phyloP scores from a whole-genome alignment of 2,888 invertebrate genomes.

The Fragum fragum region DNA sequence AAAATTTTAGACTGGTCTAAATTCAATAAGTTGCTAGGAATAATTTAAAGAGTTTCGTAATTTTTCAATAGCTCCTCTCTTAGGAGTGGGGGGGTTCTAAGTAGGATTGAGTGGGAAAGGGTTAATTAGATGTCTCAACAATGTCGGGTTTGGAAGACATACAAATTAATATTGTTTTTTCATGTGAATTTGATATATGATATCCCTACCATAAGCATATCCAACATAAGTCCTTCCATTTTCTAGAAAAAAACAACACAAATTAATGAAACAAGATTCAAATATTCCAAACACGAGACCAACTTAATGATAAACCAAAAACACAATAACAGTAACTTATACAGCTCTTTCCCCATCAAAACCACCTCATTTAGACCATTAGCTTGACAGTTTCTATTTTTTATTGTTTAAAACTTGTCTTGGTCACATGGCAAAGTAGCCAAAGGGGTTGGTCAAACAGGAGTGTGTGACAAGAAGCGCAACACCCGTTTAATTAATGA shows the following conservation, averaged over 20 bases:
- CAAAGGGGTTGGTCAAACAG: conserved; percentile 20
- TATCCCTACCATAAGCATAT: conserved; percentile 63
- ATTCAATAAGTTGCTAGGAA: no score
- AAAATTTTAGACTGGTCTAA: no score
- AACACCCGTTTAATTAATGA: conserved; percentile 29
- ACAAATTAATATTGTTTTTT: no score
- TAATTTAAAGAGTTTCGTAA: no score
- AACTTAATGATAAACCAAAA: not conserved
- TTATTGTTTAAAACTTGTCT: conserved; percentile 46
- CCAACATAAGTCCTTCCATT: conserved; percentile 60
- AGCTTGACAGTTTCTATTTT: conserved; percentile 59
- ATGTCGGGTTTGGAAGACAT: no score
- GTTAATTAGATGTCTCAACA: no score
- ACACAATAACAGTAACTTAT: conserved; percentile 28
- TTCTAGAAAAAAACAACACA: not conserved
- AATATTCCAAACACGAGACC: not conserved
- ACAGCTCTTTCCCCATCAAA: conserved; percentile 22
- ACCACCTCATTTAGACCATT: conserved; percentile 35
- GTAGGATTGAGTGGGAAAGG: no score
- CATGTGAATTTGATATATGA: no score
- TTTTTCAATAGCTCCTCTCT: no score
- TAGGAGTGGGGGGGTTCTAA: no score
- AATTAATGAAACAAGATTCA: not conserved
- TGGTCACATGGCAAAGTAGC: conserved; percentile 17
- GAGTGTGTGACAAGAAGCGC: conserved; percentile 3